Conservation (phyloP, 1,140 invertebrate species). For the Brachionus rotundiformis region DNA sequence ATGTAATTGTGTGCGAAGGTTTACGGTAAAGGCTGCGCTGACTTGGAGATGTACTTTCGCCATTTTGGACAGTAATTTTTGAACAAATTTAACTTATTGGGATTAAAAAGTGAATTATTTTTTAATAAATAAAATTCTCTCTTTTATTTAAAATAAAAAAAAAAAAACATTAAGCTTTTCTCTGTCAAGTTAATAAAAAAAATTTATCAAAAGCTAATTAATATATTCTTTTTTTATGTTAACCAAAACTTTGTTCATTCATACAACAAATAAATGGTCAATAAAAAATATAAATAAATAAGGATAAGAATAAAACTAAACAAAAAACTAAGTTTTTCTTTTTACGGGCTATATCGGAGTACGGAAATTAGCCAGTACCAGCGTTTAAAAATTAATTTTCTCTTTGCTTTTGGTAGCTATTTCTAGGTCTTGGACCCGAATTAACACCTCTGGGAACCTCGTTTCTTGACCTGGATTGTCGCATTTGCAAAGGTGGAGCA, state of each 20-base stretch:
- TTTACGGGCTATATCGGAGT: not conserved
- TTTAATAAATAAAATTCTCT: not conserved
- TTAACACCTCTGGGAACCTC: not conserved
- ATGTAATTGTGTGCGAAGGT: no score
- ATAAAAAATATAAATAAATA: constrained; percentile 14
- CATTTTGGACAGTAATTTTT: no score
- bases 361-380: not conserved
- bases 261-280: constrained; percentile 9
- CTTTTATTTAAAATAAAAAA: not conserved
- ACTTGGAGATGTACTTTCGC: no score
- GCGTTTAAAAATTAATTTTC: constrained; percentile 1
- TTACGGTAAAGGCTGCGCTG: no score
- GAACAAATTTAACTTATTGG: no score
- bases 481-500: constrained; percentile 69
- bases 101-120: no score
- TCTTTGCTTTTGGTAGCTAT: not conserved
- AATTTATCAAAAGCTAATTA: not conserved
- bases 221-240: not conserved
- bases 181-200: not conserved
- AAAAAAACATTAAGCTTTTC: not conserved
- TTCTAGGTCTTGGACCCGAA: not conserved
- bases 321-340: not conserved
- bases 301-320: constrained; percentile 16
- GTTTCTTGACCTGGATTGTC: constrained; percentile 20
- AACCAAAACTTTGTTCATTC: not conserved